A percentile compares a stretch with the other conserved stretches of the same genome.
Conservation (phyloP, 2,113 vertebrate species). For the Nothoprocta pentlandii region DNA sequence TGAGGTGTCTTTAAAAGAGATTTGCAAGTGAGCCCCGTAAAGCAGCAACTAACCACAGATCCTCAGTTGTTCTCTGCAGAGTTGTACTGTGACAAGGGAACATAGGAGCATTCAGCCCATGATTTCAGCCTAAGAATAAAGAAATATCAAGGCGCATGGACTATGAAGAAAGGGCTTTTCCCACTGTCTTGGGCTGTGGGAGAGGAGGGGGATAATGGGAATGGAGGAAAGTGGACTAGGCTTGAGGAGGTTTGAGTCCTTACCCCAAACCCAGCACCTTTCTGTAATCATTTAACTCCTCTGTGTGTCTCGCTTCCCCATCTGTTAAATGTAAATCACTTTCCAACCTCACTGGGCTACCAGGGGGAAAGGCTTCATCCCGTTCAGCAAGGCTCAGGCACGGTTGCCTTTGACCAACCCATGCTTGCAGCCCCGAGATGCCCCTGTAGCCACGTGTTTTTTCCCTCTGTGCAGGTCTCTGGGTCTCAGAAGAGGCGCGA, state of each 20-base stretch:
- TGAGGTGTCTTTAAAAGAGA: neutral
- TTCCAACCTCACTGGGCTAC: neutral
- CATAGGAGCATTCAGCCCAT: neutral
- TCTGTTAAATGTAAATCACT: neutral
- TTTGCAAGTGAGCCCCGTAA: neutral
- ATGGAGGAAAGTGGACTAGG: neutral
- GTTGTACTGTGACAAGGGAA: neutral
- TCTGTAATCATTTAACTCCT: constrained; percentile 4
- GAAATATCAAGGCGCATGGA: neutral
- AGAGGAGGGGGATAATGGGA: neutral
- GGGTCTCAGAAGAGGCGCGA: constrained; percentile 64
- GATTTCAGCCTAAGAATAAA: neutral
- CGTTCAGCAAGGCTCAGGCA: neutral
- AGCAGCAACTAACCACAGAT: neutral
- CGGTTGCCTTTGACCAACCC: neutral
- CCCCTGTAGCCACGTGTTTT: neutral
- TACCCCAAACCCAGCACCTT: neutral
- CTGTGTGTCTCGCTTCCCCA: neutral
- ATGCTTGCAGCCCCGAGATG: neutral
- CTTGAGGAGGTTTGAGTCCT: neutral
- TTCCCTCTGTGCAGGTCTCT: constrained; percentile 53
- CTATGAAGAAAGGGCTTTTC: neutral
- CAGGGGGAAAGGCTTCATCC: neutral
- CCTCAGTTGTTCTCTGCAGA: neutral
- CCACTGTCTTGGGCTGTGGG: neutral